These are phyloP conservation scores for Thunnus maccoyii DNA, from an alignment of 2,113 vertebrate species.

Conservation along the genomic window DNA sequence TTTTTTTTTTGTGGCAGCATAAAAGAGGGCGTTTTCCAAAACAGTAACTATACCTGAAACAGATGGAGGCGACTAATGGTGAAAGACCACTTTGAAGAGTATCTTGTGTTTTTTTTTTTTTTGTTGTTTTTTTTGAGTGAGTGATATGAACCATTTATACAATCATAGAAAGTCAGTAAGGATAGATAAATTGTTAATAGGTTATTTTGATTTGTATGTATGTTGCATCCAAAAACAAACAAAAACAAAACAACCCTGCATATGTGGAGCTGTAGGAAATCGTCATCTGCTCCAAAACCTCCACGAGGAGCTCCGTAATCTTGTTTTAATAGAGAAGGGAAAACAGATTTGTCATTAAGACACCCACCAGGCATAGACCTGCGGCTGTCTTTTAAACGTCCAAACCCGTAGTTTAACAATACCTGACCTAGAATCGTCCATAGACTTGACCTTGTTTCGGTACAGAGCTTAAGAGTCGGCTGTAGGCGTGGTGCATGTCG, in stretches of 20 bases:
- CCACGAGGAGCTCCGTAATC: background rate
- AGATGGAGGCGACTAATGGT: background rate
- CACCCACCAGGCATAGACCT: background rate
- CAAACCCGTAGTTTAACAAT: slow-evolving; percentile 20
- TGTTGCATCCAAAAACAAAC: too few relatives aligned
- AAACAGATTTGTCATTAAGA: background rate
- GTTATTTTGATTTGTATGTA: background rate
- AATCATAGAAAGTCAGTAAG: slow-evolving; percentile 1
- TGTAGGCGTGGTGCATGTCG: background rate
- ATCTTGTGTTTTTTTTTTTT: background rate
- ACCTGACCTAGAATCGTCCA: slow-evolving; percentile 17
- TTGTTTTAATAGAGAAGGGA: background rate
- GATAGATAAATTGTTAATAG: background rate
- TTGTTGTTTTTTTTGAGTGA: background rate
- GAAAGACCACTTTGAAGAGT: background rate
- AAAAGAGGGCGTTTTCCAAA: slow-evolving; percentile 4
- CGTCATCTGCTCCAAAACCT: background rate
- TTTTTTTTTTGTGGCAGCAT: slow-evolving; percentile 17
- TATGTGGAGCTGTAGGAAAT: background rate
- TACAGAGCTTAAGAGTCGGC: background rate
- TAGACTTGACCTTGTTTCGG: slow-evolving; percentile 15
- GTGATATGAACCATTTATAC: background rate
- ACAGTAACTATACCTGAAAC: slow-evolving; percentile 4
- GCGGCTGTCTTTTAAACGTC: slow-evolving; percentile 7
- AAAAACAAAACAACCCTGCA: background rate